Evolutionary conservation across 1,140 invertebrate species (phyloP).

Genomic region (Drosophila gunungcola): DNA sequence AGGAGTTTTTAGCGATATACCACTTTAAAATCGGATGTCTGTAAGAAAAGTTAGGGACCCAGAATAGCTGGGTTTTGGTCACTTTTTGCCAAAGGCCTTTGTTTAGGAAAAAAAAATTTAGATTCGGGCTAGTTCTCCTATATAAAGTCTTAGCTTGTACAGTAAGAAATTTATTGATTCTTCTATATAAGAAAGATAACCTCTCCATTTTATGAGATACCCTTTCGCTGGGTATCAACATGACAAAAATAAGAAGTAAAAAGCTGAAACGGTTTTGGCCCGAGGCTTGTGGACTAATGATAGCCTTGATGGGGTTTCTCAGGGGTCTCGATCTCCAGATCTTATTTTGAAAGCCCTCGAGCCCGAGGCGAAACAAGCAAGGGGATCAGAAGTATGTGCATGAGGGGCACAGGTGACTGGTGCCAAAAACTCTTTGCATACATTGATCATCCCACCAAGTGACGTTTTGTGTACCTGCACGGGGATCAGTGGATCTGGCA

Average conservation of each 20-base stretch:
- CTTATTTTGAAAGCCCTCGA: conserved; percentile 29
- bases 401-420: conserved; percentile 53
- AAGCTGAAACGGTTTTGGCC: conserved; percentile 36
- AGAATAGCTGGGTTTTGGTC: too few species aligned
- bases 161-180: too few species aligned
- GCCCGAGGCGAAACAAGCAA: conserved; percentile 1
- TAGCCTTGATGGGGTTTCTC: conserved; percentile 53
- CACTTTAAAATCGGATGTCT: too few species aligned
- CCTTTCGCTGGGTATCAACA: conserved; percentile 1
- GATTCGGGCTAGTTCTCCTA: too few species aligned
- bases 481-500: conserved; percentile 8
- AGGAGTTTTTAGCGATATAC: too few species aligned
- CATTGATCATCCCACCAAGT: conserved; percentile 72
- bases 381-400: not conserved
- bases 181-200: not conserved
- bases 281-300: conserved; percentile 63
- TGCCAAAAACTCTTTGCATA: conserved; percentile 40
- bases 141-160: too few species aligned
- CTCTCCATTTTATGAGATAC: not conserved
- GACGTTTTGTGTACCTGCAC: conserved; percentile 58
- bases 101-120: too few species aligned
- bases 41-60: too few species aligned
- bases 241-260: conserved; percentile 11
- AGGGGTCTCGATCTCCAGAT: conserved; percentile 31
- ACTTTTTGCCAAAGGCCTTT: too few species aligned